phyloP scores from a whole-genome alignment of 2,888 invertebrate genomes.

The Epistrophella euchroma region DNA sequence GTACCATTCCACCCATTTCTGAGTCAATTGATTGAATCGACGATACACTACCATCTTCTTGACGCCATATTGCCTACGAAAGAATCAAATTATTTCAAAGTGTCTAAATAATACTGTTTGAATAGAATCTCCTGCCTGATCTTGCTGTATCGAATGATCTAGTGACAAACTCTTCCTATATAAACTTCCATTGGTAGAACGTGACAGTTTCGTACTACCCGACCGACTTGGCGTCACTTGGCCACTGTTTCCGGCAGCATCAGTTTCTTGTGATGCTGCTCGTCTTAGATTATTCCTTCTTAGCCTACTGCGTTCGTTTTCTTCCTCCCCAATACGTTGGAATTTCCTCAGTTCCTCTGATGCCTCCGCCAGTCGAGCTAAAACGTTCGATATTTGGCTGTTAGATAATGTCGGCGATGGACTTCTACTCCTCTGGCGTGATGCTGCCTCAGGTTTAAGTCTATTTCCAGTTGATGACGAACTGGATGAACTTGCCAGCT shows the following conservation, averaged over 20 bases:
- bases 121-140: slow-evolving; percentile 80
- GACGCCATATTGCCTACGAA: slow-evolving; percentile 90
- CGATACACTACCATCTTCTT: slow-evolving; percentile 92
- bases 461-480: slow-evolving; percentile 77
- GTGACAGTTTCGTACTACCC: slow-evolving; percentile 79
- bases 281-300: slow-evolving; percentile 83
- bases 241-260: slow-evolving; percentile 83
- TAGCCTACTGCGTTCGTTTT: slow-evolving; percentile 84
- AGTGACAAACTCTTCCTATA: slow-evolving; percentile 89
- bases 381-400: slow-evolving; percentile 81
- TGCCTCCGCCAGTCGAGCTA: slow-evolving; percentile 88
- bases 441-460: slow-evolving; percentile 80
- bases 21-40: slow-evolving; percentile 92
- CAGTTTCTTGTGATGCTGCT: slow-evolving; percentile 88
- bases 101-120: slow-evolving; percentile 52
- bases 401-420: slow-evolving; percentile 80
- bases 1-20: slow-evolving; percentile 87
- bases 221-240: slow-evolving; percentile 82
- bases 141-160: slow-evolving; percentile 86
- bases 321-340: slow-evolving; percentile 85
- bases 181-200: slow-evolving; percentile 85
- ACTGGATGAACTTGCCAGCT: slow-evolving; percentile 80
- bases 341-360: slow-evolving; percentile 88
- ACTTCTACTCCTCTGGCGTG: slow-evolving; percentile 81
- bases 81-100: slow-evolving; percentile 22